Evolutionary conservation across 2,888 invertebrate species (phyloP).

Genomic region (Merodon equestris): DNA sequence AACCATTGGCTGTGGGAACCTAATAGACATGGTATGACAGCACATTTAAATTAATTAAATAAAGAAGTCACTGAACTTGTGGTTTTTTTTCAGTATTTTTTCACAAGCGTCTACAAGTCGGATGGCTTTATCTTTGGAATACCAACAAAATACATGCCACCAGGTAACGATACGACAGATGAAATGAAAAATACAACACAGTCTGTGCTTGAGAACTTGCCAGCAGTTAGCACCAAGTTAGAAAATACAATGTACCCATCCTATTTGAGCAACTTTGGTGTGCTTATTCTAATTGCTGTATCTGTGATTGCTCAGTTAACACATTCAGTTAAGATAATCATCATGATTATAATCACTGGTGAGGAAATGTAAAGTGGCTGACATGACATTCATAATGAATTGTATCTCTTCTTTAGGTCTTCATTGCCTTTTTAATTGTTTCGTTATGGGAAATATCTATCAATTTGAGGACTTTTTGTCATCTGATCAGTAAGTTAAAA

Average conservation of each 20-base stretch:
- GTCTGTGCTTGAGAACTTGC: conserved; percentile 13
- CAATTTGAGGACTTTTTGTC: conserved; percentile 81
- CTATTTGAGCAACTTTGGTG: conserved; percentile 86
- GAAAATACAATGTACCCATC: conserved; percentile 81
- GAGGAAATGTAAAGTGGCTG: conserved; percentile 14
- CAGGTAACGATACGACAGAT: conserved; percentile 36
- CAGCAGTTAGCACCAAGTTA: conserved; percentile 10
- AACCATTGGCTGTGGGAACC: conserved; percentile 81
- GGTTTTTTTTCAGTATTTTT: conserved; percentile 72
- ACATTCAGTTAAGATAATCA: conserved; percentile 84
- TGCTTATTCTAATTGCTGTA: conserved; percentile 84
- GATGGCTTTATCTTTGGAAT: conserved; percentile 72
- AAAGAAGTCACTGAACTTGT: no score
- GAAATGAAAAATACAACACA: conserved; percentile 37
- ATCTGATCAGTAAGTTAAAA: conserved; percentile 75
- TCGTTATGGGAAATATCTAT: conserved; percentile 80
- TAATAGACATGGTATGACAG: conserved; percentile 81
- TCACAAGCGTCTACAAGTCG: conserved; percentile 69
- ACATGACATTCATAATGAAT: background rate
- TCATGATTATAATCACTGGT: conserved; percentile 83
- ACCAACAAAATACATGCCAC: conserved; percentile 5
- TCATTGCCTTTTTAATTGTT: conserved; percentile 82
- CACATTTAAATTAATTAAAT: background rate
- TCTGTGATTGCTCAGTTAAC: conserved; percentile 86
- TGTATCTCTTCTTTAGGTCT: conserved; percentile 72